A percentile compares a stretch with the other conserved stretches of the same genome.
Conservation (phyloP, 2,888 invertebrate genomes). For the Bimastos eiseni region DNA sequence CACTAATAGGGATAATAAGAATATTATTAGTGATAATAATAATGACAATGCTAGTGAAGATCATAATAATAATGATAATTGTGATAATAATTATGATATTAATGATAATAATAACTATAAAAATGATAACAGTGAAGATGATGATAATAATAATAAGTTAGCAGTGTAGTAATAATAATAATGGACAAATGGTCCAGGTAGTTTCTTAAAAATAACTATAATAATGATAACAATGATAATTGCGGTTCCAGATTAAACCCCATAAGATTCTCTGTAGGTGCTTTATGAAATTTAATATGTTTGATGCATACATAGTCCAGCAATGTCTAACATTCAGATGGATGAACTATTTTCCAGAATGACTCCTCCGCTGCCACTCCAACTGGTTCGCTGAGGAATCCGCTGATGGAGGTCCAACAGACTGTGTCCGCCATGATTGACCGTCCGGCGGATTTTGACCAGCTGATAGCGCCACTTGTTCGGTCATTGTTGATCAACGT, state of each 20-base stretch:
- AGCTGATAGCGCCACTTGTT: background rate
- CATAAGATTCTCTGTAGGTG: background rate
- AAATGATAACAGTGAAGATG: too few relatives aligned
- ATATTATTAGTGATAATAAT: too few relatives aligned
- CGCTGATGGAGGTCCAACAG: slow-evolving; percentile 3
- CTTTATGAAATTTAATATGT: background rate
- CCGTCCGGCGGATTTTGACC: slow-evolving; percentile 10
- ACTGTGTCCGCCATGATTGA: background rate
- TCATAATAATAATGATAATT: too few relatives aligned
- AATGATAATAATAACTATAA: too few relatives aligned
- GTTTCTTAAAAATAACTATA: too few relatives aligned
- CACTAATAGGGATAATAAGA: too few relatives aligned
- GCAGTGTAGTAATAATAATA: too few relatives aligned
- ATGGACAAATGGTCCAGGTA: too few relatives aligned
- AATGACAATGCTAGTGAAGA: too few relatives aligned
- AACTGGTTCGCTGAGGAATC: background rate
- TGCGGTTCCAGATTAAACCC: background rate
- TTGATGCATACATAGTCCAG: background rate
- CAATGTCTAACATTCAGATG: background rate
- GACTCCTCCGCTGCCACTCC: background rate
- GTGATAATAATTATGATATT: too few relatives aligned
- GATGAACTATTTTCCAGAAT: background rate
- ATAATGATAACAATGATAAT: too few relatives aligned
- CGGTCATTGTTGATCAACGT: background rate
- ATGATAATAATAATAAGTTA: too few relatives aligned